Base-by-base conservation (phyloP, 2,888 invertebrate species). In the Nymphalis polychloros region DNA sequence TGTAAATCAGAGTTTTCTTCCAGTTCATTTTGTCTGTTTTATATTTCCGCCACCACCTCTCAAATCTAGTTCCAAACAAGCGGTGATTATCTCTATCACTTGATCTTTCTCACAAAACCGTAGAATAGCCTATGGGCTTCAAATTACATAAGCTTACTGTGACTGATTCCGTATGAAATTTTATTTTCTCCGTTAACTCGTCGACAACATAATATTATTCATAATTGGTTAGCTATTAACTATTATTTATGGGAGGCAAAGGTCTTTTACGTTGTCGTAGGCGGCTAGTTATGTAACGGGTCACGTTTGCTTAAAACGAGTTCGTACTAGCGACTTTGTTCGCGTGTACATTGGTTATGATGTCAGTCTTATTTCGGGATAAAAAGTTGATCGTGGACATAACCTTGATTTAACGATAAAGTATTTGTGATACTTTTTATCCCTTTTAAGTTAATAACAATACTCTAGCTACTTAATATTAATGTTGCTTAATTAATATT, bases 301-400 rank as follows among this genome's bases (percentile, higher is more conserved):
- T 74, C 73, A 80, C 79, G 79, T 79, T 81, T 80, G 77, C 78
- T 79, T 75, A 79, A 80, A 83, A 82, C 81, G 81, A 69, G 53
- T 69, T 59, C 55, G 62, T 68, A 5, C 68, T 65, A 55, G 49
- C 49, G 23, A 48, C 55, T 60, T 55, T 65, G 55, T 61, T 48
- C 48, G 35, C 31, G 7, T 2, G 17, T 23, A 46, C 19, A 67
- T 57, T 2, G 49, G 17, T 13, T 41, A 41, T 13, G 4, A 41
- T 41, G 2, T 13, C 4, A 41, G 4, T 13, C 13, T 41, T 41
- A 41, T 41, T 13, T 41, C 0, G 13, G 13, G 0, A 3, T 13
- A 13, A 13, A 13, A 41, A 41, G 2, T 41, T 13, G 10, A 13
- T 41, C 10, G 41, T 41, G 13, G 4, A 41, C 13, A 4, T 13